phyloP scores from a whole-genome alignment of 53 echinoderm and acorn worm genomes.

The Temnopleurus reevesii region DNA sequence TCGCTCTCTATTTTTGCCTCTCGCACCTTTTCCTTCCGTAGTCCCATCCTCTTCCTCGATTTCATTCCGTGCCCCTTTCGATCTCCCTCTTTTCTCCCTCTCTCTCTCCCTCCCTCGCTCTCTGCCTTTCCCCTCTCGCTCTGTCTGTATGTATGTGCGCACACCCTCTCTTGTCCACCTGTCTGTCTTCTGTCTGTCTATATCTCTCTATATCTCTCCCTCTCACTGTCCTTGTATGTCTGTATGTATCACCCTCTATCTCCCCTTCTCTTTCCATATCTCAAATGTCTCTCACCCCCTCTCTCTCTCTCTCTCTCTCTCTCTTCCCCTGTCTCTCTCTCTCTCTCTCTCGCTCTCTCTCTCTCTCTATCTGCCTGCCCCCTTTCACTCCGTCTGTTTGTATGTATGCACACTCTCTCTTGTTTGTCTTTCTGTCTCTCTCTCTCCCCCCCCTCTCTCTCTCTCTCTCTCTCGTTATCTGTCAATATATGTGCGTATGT shows the following conservation, averaged over 20 bases:
- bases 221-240: background rate
- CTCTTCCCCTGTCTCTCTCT: background rate
- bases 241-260: too few relatives aligned
- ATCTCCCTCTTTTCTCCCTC: background rate
- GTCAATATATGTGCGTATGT: too few relatives aligned
- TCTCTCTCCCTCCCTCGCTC: background rate
- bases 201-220: background rate
- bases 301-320: background rate
- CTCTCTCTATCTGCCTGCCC: background rate
- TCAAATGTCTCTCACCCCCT: background rate
- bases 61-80: background rate
- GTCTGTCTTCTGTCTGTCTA: background rate
- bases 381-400: background rate
- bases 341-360: constrained; percentile 1
- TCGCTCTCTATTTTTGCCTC: background rate
- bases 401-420: background rate
- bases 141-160: too few relatives aligned
- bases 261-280: background rate
- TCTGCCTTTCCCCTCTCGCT: background rate
- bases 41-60: background rate
- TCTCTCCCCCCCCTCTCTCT: background rate
- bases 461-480: background rate
- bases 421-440: too few relatives aligned
- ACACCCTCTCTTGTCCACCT: background rate
- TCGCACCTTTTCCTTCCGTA: background rate